Base-by-base conservation (phyloP, 1,140 invertebrate genomes). In the Zaprionus ghesquierei region DNA sequence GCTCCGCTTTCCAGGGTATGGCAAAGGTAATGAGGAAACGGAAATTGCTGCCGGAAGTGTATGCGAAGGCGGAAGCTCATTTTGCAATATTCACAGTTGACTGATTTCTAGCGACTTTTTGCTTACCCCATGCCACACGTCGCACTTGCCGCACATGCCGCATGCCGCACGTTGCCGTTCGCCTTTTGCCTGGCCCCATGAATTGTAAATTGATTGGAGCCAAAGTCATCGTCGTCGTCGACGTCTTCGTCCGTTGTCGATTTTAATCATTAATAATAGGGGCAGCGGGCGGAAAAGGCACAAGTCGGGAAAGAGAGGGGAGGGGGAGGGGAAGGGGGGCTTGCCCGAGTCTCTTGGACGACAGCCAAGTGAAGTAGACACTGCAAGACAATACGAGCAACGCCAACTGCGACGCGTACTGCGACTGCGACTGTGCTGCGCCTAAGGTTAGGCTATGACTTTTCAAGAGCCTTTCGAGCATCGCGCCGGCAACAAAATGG, bases 11-110 rank as follows among this genome's bases (percentile, higher is more conserved):
- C 49, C 61, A 61, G 68, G 65, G 58, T 63, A 76, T 69, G 56
- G 38, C 54, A 70, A 55, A 90, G 79, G 82, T 90, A 90, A 90
- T 90, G 87, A 87, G 81, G 79, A 90, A 90, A 73, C 81, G 87
- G 87, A 90, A 90, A 90, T 90, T 90, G 87, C 77, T 82, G 87
- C 81, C 87, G 87, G 87, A 90, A 90, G 87, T 90, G 76, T 73
- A 75, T 66, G 78, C 81, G 66, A 77, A 61, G 73, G 76, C 86
- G 86, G 86, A 90, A 90, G 81, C 86, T 90, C 86, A 90, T 90
- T 90, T 90, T 79, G 79, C 79, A 89, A 87, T 87, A 89, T 87
- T 87, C 82, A 87, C 82, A 89, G 84, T 77, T 78, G 82, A 82
- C 84, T 87, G 82, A 86, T 77, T 86, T 81, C 82, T 77, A 81